phyloP scores from a whole-genome alignment of 2,888 invertebrate genomes.

The Tuberolachnus salignus region DNA sequence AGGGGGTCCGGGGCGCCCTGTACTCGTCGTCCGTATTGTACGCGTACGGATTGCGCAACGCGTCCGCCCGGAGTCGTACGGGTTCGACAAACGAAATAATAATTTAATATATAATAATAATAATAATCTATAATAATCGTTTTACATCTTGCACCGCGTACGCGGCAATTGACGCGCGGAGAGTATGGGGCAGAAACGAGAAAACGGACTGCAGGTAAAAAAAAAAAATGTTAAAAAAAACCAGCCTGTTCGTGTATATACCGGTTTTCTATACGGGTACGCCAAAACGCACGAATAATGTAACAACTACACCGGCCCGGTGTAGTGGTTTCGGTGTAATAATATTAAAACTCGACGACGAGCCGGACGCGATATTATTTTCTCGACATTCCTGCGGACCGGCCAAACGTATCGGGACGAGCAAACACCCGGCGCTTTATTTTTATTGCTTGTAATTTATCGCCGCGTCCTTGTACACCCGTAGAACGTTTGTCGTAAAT shows the following conservation, averaged over 20 bases:
- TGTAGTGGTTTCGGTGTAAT: neutral
- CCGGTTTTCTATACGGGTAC: constrained; percentile 25
- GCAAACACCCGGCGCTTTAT: too few species aligned
- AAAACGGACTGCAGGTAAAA: constrained; percentile 27
- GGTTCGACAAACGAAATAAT: too few species aligned
- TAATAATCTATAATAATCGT: too few species aligned
- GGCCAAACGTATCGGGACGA: too few species aligned
- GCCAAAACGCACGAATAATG: neutral
- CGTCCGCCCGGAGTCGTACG: neutral
- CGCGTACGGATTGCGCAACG: too few species aligned
- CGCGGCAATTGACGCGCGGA: neutral
- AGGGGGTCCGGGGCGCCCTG: too few species aligned
- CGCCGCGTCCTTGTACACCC: constrained; percentile 30
- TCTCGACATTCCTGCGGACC: neutral
- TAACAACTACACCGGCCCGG: too few species aligned
- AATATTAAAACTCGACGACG: constrained; percentile 25
- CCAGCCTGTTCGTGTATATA: constrained; percentile 15
- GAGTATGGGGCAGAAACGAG: constrained; percentile 19
- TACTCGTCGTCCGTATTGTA: too few species aligned
- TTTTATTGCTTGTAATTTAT: too few species aligned
- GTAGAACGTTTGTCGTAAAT: neutral
- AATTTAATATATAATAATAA: too few species aligned
- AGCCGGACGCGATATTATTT: neutral
- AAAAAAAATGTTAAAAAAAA: too few species aligned
- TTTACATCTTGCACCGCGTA: too few species aligned